phyloP scores from a whole-genome alignment of 92 coral and sea anemone species.

The Porites cylindrica region DNA sequence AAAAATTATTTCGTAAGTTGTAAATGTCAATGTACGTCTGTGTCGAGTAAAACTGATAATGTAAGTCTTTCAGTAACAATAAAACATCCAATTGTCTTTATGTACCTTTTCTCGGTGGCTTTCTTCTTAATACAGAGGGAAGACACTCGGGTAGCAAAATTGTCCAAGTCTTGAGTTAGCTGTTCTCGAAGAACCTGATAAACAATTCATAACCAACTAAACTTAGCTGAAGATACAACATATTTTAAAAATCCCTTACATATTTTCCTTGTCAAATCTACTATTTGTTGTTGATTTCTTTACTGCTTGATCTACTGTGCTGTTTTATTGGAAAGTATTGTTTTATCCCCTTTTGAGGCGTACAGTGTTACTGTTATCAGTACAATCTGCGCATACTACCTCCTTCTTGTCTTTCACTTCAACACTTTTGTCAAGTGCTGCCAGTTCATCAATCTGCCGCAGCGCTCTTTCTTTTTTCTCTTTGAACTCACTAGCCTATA shows the following conservation, averaged over 20 bases:
- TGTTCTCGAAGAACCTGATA: constrained; percentile 73
- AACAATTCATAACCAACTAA: neutral
- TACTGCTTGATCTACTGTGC: no score
- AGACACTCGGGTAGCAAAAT: constrained; percentile 83
- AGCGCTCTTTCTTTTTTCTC: constrained; percentile 89
- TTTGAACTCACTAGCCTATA: constrained; percentile 86
- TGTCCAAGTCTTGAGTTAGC: constrained; percentile 82
- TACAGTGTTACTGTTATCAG: neutral
- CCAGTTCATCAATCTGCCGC: constrained; percentile 85
- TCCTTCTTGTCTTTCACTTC: constrained; percentile 78
- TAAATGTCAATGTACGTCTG: no score
- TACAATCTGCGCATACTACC: constrained; percentile 31
- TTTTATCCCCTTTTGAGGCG: no score
- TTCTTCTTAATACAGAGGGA: constrained; percentile 77
- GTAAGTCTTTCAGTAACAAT: no score
- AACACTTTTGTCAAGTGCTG: constrained; percentile 76
- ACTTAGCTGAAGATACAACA: neutral
- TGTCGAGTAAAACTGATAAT: no score
- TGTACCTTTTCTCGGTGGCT: constrained; percentile 92
- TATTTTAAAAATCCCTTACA: no score
- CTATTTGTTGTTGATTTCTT: no score
- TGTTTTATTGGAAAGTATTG: no score
- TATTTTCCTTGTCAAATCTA: no score
- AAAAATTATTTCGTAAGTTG: neutral
- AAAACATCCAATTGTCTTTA: neutral